phyloP scores from a whole-genome alignment of 2,113 vertebrate species.

The Peromyscus polionotus region DNA sequence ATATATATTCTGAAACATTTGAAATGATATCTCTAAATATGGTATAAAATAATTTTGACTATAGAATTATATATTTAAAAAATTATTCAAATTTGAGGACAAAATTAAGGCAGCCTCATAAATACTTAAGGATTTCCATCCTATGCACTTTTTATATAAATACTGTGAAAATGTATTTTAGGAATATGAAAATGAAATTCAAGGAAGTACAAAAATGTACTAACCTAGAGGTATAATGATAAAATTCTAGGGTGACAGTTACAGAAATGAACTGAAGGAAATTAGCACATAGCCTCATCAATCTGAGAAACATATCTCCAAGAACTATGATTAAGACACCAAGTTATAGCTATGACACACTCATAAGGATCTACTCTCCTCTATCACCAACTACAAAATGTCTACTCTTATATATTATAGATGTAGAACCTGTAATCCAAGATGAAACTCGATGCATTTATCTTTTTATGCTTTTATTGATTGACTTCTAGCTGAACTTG shows the following conservation, averaged over 20 bases:
- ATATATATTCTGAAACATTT: not conserved
- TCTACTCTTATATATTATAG: too few species aligned
- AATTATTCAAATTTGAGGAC: conserved; percentile 30
- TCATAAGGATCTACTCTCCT: not conserved
- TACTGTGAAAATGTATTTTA: conserved; percentile 27
- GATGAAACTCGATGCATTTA: not conserved
- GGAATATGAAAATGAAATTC: conserved; percentile 21
- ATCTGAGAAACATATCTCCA: not conserved
- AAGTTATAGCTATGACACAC: not conserved
- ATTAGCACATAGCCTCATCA: not conserved
- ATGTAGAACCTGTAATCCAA: not conserved
- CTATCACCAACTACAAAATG: not conserved
- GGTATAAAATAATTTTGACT: not conserved
- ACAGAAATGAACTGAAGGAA: not conserved
- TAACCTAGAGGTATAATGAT: not conserved
- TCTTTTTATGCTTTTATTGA: not conserved
- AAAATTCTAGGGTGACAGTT: not conserved
- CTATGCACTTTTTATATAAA: conserved; percentile 9
- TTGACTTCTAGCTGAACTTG: not conserved
- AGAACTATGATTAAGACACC: not conserved
- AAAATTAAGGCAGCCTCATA: conserved; percentile 4
- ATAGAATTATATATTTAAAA: not conserved
- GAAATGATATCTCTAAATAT: not conserved
- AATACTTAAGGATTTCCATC: not conserved
- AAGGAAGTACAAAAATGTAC: not conserved